Percentiles rank a stretch among this genome's conserved stretches.
Evolutionary conservation across 2,797 vertebrate species (phyloP).

Genomic region (Telmatherina bonti): DNA sequence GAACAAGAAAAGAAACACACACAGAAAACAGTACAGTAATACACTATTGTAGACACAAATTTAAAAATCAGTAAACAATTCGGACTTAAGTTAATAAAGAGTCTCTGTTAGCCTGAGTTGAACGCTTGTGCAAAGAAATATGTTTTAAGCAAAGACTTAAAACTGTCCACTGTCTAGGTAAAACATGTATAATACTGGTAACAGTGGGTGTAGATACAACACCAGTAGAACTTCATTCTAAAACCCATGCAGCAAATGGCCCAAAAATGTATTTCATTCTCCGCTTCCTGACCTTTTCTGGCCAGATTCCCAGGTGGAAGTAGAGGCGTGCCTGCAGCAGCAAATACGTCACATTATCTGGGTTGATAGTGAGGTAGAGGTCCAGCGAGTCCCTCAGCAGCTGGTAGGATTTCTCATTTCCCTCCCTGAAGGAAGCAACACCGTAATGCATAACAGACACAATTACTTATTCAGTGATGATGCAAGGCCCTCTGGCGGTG

Average conservation of each 20-base stretch:
- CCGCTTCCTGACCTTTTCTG: constrained; percentile 92
- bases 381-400: constrained; percentile 96
- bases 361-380: constrained; percentile 97
- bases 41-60: no score
- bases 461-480: not conserved
- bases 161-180: no score
- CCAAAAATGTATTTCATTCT: not conserved
- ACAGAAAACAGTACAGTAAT: no score
- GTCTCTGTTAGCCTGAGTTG: no score
- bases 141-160: no score
- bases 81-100: no score
- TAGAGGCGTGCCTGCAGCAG: constrained; percentile 96
- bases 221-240: no score
- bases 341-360: constrained; percentile 97
- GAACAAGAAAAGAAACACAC: no score
- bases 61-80: no score
- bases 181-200: not conserved
- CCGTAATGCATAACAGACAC: not conserved
- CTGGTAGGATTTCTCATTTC: constrained; percentile 97
- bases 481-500: not conserved
- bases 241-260: not conserved
- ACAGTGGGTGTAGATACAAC: no score
- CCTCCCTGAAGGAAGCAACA: constrained; percentile 84
- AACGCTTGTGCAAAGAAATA: no score
- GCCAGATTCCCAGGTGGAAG: constrained; percentile 99